Evolutionary conservation across 1,140 invertebrate species (phyloP), one percentile per base, ranked within the genome.

Genomic region (Palaemon carinicauda): DNA sequence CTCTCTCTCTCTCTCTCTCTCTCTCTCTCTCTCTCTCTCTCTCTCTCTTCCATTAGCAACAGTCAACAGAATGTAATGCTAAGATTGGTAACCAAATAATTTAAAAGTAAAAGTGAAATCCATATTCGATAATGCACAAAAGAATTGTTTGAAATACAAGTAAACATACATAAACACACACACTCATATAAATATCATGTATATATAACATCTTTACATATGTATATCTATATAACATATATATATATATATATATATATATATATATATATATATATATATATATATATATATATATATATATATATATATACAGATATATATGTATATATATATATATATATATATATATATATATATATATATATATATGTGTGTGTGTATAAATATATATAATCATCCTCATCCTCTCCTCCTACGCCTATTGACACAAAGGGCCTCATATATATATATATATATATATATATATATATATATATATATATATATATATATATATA

Each of bases 341-440:
- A 24, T 24, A 24, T 65, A 65, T 65, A 65, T 65, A 65, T 65
- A 65, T 65, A 65, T 65, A 65, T 65, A 65, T 65, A 65, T 65
- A 65, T 65, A 65, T 65, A 65, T 65, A 65, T 65, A 65, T 65
- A 65, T 65, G n/a, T 65, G n/a, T 65, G n/a, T 65, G n/a, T 65
- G n/a, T 65, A 65, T 65, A 65, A 19, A 65, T n/a, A 65, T n/a
- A 65, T n/a, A 65, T n/a, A 65, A 10, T n/a, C n/a, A n/a, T n/a
- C n/a, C n/a, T n/a, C n/a, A n/a, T n/a, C n/a, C n/a, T n/a, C n/a
- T n/a, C n/a, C n/a, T n/a, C n/a, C n/a, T n/a, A n/a, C n/a, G n/a
- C n/a, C n/a, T n/a, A n/a, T n/a, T n/a, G n/a, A n/a, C 19, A 65
- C 19, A 65, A 0, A 65, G 15, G n/a, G 10, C 10, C 27, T 19